Evolutionary conservation across 2,888 invertebrate genomes (phyloP).

Genomic region (Scaptomyza tumidula): DNA sequence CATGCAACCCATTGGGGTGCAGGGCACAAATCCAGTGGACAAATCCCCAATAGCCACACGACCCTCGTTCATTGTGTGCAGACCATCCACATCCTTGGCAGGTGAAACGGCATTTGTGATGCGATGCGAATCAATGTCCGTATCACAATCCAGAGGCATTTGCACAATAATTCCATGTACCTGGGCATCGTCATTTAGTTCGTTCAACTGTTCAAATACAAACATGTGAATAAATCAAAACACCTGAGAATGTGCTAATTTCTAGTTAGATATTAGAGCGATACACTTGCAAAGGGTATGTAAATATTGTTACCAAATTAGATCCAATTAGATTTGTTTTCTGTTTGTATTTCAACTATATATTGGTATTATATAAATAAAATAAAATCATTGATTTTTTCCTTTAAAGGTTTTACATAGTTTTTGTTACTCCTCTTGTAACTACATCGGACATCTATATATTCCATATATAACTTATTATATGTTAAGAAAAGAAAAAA

Average conservation of each 20-base stretch:
- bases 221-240: not conserved
- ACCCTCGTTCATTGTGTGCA: slow-evolving; percentile 97
- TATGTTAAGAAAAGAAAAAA: no score
- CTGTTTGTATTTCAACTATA: no score
- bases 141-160: slow-evolving; percentile 95
- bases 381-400: no score
- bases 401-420: no score
- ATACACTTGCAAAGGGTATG: no score
- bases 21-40: slow-evolving; percentile 94
- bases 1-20: slow-evolving; percentile 97
- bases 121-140: slow-evolving; percentile 93
- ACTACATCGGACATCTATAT: no score
- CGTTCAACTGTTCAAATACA: slow-evolving; percentile 66
- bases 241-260: slow-evolving; percentile 1
- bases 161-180: slow-evolving; percentile 98
- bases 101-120: slow-evolving; percentile 95
- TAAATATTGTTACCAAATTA: not conserved
- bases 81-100: slow-evolving; percentile 97
- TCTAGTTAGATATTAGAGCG: not conserved
- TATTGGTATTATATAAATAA: no score
- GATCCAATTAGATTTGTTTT: no score
- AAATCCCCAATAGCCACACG: slow-evolving; percentile 95
- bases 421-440: no score
- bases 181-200: slow-evolving; percentile 91
- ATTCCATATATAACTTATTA: no score